Evolutionary conservation across 1,140 invertebrate species (phyloP).

Genomic region (Cyrtorhinus lividipennis): DNA sequence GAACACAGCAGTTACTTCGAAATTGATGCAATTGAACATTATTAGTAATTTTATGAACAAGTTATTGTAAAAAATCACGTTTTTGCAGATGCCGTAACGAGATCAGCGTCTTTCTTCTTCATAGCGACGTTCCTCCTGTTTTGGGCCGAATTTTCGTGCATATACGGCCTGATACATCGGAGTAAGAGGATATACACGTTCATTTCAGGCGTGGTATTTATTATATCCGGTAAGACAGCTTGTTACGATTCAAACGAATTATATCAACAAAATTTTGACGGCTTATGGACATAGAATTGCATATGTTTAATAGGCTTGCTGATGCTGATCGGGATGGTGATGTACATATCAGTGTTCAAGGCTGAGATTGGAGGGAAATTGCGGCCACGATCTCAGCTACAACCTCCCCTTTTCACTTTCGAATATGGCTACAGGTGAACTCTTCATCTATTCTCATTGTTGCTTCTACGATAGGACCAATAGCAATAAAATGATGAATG

Average conservation of each 20-base stretch:
- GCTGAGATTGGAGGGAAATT: constrained; percentile 75
- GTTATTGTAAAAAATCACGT: too few relatives aligned
- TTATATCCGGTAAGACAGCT: constrained; percentile 43
- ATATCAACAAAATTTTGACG: too few relatives aligned
- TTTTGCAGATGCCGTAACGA: constrained; percentile 50
- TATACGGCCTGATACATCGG: constrained; percentile 41
- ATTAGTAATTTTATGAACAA: too few relatives aligned
- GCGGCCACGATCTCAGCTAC: constrained; percentile 54
- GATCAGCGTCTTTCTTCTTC: constrained; percentile 48
- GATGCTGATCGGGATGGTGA: constrained; percentile 75
- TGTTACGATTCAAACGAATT: not conserved
- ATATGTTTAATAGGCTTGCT: too few relatives aligned
- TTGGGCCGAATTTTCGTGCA: constrained; percentile 45
- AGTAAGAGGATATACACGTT: constrained; percentile 45
- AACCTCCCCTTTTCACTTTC: constrained; percentile 67
- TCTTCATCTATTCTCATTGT: too few relatives aligned
- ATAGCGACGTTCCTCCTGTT: constrained; percentile 42
- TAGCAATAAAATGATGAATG: too few relatives aligned
- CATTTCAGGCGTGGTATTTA: constrained; percentile 49
- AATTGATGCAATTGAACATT: too few relatives aligned
- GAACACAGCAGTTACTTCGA: too few relatives aligned
- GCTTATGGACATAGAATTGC: too few relatives aligned
- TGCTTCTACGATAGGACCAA: too few relatives aligned
- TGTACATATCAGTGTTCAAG: constrained; percentile 86
- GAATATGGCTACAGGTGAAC: constrained; percentile 59